A percentile compares a stretch with the other conserved stretches of the same genome.
Evolutionary conservation across 2,888 invertebrate genomes (phyloP).

Genomic region (Tachina lurida): DNA sequence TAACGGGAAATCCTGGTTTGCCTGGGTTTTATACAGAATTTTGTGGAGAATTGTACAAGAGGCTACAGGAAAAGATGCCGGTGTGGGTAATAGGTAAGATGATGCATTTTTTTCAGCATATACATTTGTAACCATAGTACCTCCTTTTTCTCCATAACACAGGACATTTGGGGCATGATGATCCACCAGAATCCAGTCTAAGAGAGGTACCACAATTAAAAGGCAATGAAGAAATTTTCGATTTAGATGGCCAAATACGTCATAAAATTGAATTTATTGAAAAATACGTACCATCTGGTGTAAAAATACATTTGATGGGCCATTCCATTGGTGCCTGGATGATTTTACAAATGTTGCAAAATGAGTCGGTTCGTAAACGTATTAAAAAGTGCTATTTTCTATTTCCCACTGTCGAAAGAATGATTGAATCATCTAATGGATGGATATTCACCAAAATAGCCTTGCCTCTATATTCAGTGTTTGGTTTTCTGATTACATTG

Average conservation of each 20-base stretch:
- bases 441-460: constrained; percentile 86
- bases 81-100: constrained; percentile 89
- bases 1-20: constrained; percentile 95
- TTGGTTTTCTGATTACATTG: constrained; percentile 83
- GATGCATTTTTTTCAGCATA: background rate
- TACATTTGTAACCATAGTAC: background rate
- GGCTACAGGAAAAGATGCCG: constrained; percentile 85
- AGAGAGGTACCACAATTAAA: constrained; percentile 83
- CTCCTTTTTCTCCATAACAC: background rate
- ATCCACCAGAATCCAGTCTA: constrained; percentile 84
- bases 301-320: constrained; percentile 91
- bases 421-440: constrained; percentile 90
- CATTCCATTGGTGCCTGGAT: constrained; percentile 97
- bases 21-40: constrained; percentile 92
- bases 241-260: constrained; percentile 88
- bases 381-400: constrained; percentile 88
- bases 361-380: constrained; percentile 84
- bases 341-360: constrained; percentile 88
- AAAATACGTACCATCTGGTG: constrained; percentile 87
- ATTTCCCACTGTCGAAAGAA: constrained; percentile 94
- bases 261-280: constrained; percentile 86
- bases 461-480: constrained; percentile 83
- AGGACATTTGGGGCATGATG: constrained; percentile 92
- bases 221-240: constrained; percentile 86
- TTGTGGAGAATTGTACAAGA: constrained; percentile 86